These are phyloP conservation scores for Brachyptera putata DNA, from an alignment of 2,888 invertebrate genomes.

Conservation along the genomic window DNA sequence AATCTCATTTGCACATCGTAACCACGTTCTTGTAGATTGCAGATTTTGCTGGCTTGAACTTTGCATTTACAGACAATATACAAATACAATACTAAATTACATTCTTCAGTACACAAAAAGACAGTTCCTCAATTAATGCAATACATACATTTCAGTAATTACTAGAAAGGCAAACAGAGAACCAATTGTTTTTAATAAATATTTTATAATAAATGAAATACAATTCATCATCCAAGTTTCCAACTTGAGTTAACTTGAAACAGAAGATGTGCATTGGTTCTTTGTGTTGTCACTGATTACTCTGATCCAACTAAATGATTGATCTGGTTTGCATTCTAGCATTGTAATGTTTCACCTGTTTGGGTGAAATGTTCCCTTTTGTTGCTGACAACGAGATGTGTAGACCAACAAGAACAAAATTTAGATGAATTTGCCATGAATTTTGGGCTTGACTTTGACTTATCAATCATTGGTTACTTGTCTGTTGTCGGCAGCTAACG, in stretches of 20 bases:
- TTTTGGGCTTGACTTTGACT: background rate
- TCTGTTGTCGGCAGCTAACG: constrained; percentile 24
- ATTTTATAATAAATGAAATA: no score
- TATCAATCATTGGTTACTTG: background rate
- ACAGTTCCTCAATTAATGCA: no score
- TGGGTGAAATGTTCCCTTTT: constrained; percentile 26
- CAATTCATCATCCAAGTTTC: no score
- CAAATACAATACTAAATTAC: constrained; percentile 18
- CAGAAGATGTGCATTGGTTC: no score
- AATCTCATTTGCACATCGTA: constrained; percentile 30
- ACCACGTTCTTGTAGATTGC: constrained; percentile 34
- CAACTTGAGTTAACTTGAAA: no score
- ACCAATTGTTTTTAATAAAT: background rate
- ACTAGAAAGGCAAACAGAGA: background rate
- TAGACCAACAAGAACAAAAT: no score
- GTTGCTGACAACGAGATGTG: constrained; percentile 23
- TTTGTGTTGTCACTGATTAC: constrained; percentile 23
- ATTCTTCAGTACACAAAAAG: constrained; percentile 11
- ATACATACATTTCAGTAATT: background rate
- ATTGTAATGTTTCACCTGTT: constrained; percentile 31
- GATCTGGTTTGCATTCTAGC: constrained; percentile 34
- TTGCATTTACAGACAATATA: constrained; percentile 30
- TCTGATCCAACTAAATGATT: constrained; percentile 32
- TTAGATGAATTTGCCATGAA: no score
- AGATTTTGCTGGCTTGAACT: constrained; percentile 34